A percentile compares a stretch with the other conserved stretches of the same genome.
phyloP scores from a whole-genome alignment of 2,113 vertebrate genomes.

The Lathamus discolor region DNA sequence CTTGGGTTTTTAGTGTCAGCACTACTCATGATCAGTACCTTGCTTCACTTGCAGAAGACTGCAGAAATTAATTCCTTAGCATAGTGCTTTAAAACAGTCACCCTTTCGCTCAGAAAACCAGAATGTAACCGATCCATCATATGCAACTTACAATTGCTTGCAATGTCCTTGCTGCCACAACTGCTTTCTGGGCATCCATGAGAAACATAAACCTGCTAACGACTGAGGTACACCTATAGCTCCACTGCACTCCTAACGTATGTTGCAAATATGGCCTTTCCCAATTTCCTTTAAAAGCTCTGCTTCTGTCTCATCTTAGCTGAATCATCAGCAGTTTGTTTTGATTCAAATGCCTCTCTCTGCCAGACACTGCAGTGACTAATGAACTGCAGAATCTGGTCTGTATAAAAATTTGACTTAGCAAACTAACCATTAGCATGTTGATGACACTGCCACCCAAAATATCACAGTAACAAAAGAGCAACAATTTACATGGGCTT shows the following conservation, averaged over 20 bases:
- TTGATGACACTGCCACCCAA: conserved; percentile 52
- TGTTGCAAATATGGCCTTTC: background rate
- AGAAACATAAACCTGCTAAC: background rate
- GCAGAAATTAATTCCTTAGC: background rate
- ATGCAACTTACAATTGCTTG: background rate
- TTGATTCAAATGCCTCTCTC: conserved; percentile 7
- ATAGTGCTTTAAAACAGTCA: background rate
- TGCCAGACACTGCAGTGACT: conserved; percentile 30
- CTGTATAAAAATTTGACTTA: conserved; percentile 46
- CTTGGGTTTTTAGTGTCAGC: background rate
- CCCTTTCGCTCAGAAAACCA: background rate
- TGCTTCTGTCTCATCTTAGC: background rate
- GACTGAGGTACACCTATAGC: background rate
- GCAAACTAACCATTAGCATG: conserved; percentile 29
- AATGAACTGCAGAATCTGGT: conserved; percentile 38
- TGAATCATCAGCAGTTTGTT: conserved; percentile 25
- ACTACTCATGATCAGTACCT: background rate
- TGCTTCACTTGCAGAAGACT: background rate
- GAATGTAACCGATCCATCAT: background rate
- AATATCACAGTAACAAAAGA: conserved; percentile 44
- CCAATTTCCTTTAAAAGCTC: background rate
- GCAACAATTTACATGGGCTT: conserved; percentile 22
- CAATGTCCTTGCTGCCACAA: background rate
- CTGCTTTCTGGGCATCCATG: background rate
- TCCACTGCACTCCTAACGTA: background rate